A percentile compares a stretch with the other conserved stretches of the same genome.
Conservation (phyloP, 2,888 invertebrate genomes). For the Ptilodon capucinus region DNA sequence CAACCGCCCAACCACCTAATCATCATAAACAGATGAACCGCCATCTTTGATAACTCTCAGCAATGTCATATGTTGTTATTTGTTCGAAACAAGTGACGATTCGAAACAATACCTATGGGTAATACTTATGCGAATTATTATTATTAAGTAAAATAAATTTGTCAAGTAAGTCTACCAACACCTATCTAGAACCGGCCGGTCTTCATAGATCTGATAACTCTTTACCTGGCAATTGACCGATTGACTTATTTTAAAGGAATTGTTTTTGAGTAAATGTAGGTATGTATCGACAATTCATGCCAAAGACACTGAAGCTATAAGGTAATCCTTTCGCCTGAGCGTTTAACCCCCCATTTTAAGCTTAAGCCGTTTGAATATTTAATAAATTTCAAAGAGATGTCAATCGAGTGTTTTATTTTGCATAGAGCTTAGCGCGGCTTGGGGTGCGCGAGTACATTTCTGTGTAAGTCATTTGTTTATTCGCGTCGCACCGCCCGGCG, state of each 20-base stretch:
- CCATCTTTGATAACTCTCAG: slow-evolving; percentile 63
- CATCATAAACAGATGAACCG: slow-evolving; percentile 78
- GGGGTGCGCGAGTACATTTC: slow-evolving; percentile 79
- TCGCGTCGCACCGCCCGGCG: slow-evolving; percentile 44
- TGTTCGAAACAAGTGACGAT: no score
- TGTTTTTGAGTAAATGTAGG: no score
- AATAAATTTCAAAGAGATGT: slow-evolving; percentile 82
- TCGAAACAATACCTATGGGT: no score
- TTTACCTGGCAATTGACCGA: no score
- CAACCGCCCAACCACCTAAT: slow-evolving; percentile 74
- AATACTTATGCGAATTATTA: no score
- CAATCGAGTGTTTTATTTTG: slow-evolving; percentile 82
- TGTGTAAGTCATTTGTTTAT: slow-evolving; percentile 80
- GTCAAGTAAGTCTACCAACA: no score
- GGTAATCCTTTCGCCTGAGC: slow-evolving; percentile 76
- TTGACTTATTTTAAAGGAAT: no score
- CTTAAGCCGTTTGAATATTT: slow-evolving; percentile 78
- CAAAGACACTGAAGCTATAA: slow-evolving; percentile 24
- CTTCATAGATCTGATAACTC: no score
- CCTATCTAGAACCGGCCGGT: no score
- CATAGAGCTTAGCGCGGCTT: slow-evolving; percentile 71
- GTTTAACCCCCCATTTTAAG: slow-evolving; percentile 76
- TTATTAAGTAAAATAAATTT: no score
- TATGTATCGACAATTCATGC: slow-evolving; percentile 5
- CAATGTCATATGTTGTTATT: slow-evolving; percentile 29